Base-by-base conservation (phyloP, 2,797 vertebrate species). In the Xenentodon cancila region DNA sequence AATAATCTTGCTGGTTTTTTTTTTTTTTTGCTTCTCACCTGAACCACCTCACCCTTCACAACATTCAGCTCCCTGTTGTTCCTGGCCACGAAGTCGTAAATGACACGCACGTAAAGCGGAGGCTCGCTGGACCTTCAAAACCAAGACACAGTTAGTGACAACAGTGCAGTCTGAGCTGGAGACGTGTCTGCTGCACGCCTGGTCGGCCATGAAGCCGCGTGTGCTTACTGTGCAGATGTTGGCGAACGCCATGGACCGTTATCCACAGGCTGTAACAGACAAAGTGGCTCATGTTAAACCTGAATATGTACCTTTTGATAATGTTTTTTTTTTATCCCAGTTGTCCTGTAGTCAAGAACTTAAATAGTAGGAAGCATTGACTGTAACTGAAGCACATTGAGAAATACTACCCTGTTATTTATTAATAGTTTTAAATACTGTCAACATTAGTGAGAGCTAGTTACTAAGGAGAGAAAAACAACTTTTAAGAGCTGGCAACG, bases 1-100 rank as follows among this genome's bases (percentile, higher is more conserved):
- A n/a, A n/a, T n/a, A n/a, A n/a, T n/a, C n/a, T 53, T 6, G 5
- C 12, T 4, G 3, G 11, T 11, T 1, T 9, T 19, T 32, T 68
- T 43, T 34, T 20, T 49, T 17, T 68, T 43, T 25, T 21, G 49
- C 18, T 43, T 59, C 86, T 83, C 68, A 93, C 97, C 96, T 95
- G 89, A 53, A 98, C 88, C 18, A 85, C 72, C 0, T 98, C 96
- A 2, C 93, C 96, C 71, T 90, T 95, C 82, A 78, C 84, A 20
- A 96, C 49, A 12, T 88, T 95, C 77, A 98, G 92, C 81, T 98
- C 96, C 76, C 52, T 89, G 2, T 54, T 75, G 81, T 97, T 97
- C 76, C 95, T 93, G 19, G 93, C 94, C 88, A 91, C 73, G 69
- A 98, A 97, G 64, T 95, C 91, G 3, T 94, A 93, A 0, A 93